Evolutionary conservation across 2,113 vertebrate genomes (phyloP), one percentile per base, ranked within the genome.

Genomic region (Xiphophorus maculatus): DNA sequence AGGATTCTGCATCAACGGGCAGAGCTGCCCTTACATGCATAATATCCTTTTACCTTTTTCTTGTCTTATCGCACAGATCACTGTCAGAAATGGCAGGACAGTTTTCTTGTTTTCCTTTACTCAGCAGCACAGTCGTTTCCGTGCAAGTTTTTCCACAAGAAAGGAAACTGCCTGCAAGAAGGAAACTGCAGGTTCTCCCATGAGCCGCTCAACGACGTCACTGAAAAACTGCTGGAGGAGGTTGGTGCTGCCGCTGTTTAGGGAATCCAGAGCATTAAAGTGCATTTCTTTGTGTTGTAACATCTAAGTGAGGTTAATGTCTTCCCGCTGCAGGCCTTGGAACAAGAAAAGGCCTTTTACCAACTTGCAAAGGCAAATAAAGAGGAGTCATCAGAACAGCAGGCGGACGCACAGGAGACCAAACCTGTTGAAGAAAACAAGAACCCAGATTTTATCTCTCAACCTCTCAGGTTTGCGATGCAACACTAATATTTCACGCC

Each of bases 141-240:
- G n/a, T 99, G 97, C 89, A 98, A 97, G 93, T 98, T 96, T 84
- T 98, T 96, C 89, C 97, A 99, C 37, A 94, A 90, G 44, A 95
- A 87, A 86, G 94, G 95, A 74, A 95, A 93, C 27, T 99, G 97
- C 84, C 94, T 91, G 27, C 95, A 96, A 77, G 94, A 94, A 84
- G 94, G 93, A 51, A 93, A 94, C 8, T 99, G 97, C 93, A 96
- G 90, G 79, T 99, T 99, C 91, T 98, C 97, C 71, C 97, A 99
- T 0, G 95, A 96, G 63, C 95, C 95, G 1, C 93, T 99, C 1
- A 96, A 94, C 80, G 96, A 97, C 1, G 84, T 96, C 79, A 96
- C 96, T 0, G 93, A 85, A 65, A 93, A 94, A 58, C 90, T 98
- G 54, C 76, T 98, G 86, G 94, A 97, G 48, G 95, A 96, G 95